Base-by-base conservation (phyloP, 2,888 invertebrate species). In the Agrotis exclamationis region DNA sequence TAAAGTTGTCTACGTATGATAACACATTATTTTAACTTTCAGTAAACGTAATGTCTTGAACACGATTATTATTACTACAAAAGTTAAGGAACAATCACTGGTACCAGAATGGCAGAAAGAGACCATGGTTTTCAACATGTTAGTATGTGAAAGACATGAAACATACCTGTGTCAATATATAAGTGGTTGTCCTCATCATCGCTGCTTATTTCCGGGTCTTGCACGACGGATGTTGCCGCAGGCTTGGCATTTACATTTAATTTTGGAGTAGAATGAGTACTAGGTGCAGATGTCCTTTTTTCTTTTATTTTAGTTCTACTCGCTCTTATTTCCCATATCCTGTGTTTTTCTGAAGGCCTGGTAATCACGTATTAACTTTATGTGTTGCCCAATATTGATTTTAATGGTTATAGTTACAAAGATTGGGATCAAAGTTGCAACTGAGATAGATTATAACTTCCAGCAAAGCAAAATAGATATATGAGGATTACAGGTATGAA, bases 101-200 rank as follows among this genome's bases (percentile, higher is more conserved):
- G 16, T 11, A 24, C 39, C 18, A 24, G n/a, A 70, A 54, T 16
- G 11, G 14, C 28, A 20, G 57, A 58, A 53, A 39, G n/a, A 65
- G 24, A 65, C 11, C 24, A 50, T 14, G 14, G 3, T 51, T 24
- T 16, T n/a, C n/a, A 50, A 71, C 7, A 58, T 18, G 2, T 22
- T n/a, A 45, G 7, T 5, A 20, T 11, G 5, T 14, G 47, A 33
- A 22, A 20, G 14, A 47, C 18, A 39, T 54, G 16, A 1, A 59
- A 53, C 48, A 28, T 79, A 71, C 80, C 87, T 22, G 82, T 74
- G 44, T 91, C 91, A 45, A 94, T 93, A 63, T 87, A 78, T 9
- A 93, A 74, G 18, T 20, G 50, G 11, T 33, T 14, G 0, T 70
- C 74, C 0, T 80, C 80, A 14, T 80, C 80, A 22, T 82, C 80